A percentile compares a stretch with the other conserved stretches of the same genome.
phyloP scores from a whole-genome alignment of 2,113 vertebrate genomes.

The Indicator maculatus region DNA sequence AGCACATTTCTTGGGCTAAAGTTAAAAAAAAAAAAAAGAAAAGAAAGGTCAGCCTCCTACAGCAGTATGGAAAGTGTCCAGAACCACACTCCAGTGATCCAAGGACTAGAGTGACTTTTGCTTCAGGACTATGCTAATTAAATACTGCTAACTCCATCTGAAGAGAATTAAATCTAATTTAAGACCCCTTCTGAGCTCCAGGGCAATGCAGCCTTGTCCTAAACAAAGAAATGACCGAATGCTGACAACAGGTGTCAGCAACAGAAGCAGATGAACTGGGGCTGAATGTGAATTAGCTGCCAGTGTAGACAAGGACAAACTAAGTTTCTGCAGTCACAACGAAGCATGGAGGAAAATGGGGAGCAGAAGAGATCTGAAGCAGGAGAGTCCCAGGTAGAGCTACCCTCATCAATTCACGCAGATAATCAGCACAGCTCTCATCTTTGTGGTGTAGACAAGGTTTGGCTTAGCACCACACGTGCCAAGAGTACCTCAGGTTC shows the following conservation, averaged over 20 bases:
- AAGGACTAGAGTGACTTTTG: conserved; percentile 49
- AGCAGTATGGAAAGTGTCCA: conserved; percentile 47
- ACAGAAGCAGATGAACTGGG: not conserved
- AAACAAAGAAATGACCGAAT: conserved; percentile 52
- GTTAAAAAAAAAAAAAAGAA: conserved; percentile 27
- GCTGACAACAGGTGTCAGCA: conserved; percentile 70
- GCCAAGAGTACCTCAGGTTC: not conserved
- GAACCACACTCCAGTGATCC: conserved; percentile 4
- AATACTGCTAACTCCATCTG: conserved; percentile 62
- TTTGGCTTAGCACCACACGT: not conserved
- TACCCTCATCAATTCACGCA: not conserved
- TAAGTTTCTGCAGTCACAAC: not conserved
- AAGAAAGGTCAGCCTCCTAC: conserved; percentile 29
- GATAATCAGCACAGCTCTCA: not conserved
- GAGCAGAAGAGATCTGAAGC: not conserved
- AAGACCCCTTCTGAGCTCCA: conserved; percentile 43
- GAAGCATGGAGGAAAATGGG: not conserved
- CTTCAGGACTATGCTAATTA: conserved; percentile 55
- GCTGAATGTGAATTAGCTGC: conserved; percentile 34
- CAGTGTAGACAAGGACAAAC: conserved; percentile 35
- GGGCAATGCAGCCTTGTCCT: conserved; percentile 33
- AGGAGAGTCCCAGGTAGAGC: not conserved
- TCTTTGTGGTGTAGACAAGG: not conserved
- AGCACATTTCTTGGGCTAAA: conserved; percentile 39
- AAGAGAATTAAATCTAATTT: conserved; percentile 65